These are phyloP conservation scores for Drosophila navojoa DNA, from an alignment of 1,140 invertebrate species.

Conservation along the genomic window DNA sequence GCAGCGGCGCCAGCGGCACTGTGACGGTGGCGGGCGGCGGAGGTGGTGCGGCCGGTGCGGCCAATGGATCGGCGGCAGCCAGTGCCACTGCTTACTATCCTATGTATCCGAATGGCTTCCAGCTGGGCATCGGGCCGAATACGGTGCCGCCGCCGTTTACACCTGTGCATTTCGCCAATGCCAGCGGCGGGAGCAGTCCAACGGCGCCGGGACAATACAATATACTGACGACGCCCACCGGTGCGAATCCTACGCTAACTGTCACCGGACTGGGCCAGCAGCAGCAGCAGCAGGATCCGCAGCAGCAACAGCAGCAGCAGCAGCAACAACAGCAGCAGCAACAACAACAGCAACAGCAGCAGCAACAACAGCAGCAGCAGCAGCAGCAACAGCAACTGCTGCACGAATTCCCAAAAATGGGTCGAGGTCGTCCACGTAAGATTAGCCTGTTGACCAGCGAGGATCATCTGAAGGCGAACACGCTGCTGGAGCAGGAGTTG, in stretches of 20 bases:
- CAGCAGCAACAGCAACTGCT: constrained; percentile 42
- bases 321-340: constrained; percentile 35
- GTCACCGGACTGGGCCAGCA: constrained; percentile 38
- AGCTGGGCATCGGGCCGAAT: constrained; percentile 75
- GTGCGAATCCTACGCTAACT: constrained; percentile 57
- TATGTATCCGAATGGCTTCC: constrained; percentile 84
- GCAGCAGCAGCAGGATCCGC: constrained; percentile 10
- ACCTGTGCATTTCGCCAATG: constrained; percentile 75
- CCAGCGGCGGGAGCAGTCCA: constrained; percentile 63
- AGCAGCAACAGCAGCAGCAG: constrained; percentile 31
- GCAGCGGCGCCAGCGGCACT: constrained; percentile 44
- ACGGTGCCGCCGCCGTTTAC: constrained; percentile 80
- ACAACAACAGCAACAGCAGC: constrained; percentile 31
- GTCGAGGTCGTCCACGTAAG: constrained; percentile 76
- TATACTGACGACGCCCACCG: constrained; percentile 47
- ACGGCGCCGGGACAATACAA: constrained; percentile 64
- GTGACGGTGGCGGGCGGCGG: constrained; percentile 41
- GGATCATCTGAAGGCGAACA: constrained; percentile 71
- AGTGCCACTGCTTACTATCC: constrained; percentile 73
- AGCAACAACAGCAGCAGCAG: constrained; percentile 37
- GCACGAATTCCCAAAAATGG: constrained; percentile 71
- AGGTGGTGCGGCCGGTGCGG: background rate
- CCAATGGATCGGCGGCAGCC: constrained; percentile 33
- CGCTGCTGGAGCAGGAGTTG: constrained; percentile 75
- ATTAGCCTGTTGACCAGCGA: constrained; percentile 45